Conservation (phyloP, 2,113 vertebrate species). For the Copsychus sechellarum region DNA sequence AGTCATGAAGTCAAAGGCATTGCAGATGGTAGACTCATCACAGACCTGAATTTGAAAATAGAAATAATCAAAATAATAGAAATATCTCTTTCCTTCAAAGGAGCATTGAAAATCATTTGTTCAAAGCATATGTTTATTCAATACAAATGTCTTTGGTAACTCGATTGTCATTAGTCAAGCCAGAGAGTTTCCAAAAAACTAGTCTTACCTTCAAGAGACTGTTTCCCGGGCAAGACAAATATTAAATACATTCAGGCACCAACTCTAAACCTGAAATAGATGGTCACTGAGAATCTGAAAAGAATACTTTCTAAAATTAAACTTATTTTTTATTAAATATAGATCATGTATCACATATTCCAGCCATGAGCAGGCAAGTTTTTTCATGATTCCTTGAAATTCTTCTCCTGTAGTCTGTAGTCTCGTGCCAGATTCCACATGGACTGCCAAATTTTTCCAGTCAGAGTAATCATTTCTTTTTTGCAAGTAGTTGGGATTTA, state of each 20-base stretch:
- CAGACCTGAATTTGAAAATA: background rate
- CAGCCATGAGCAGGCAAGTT: background rate
- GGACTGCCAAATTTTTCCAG: background rate
- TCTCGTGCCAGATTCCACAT: rapidly evolving
- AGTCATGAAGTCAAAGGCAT: background rate
- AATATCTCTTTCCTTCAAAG: background rate
- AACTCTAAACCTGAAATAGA: background rate
- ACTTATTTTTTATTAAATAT: background rate
- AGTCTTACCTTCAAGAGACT: background rate
- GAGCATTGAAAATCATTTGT: background rate
- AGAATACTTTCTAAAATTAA: background rate
- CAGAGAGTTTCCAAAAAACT: background rate
- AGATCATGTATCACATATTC: background rate
- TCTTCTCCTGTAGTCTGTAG: background rate
- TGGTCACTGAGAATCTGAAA: background rate
- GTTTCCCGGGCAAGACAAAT: background rate
- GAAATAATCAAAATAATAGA: background rate
- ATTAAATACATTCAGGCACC: background rate
- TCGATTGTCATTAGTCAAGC: background rate
- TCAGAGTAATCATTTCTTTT: background rate
- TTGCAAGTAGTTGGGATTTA: background rate
- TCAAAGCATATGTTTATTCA: background rate
- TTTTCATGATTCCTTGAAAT: background rate
- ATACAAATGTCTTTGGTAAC: background rate
- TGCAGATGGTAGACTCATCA: background rate